Base-by-base conservation (phyloP, 2,797 vertebrate species). In the Arnoldichthys spilopterus region DNA sequence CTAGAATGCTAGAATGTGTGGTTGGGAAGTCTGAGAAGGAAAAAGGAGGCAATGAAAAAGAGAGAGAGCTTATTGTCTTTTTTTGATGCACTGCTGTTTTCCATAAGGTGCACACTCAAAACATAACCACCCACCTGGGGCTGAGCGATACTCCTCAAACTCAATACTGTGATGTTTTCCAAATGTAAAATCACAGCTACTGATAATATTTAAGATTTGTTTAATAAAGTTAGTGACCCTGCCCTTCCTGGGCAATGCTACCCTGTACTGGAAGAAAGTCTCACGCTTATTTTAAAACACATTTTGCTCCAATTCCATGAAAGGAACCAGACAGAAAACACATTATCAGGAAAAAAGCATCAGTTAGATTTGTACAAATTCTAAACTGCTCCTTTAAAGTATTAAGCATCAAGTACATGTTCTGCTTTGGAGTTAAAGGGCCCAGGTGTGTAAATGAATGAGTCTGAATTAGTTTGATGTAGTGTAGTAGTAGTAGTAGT, bases 1-100 rank as follows among this genome's bases (percentile, higher is more conserved):
- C 78, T 86, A 88, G 86, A 30, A 18, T 61, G 28, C 78, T 86
- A 88, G 86, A 62, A 62, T 62, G 59, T 91, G 92, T 62, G 82
- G 93, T 92, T 90, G 95, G 96, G 96, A 97, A 96, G 89, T 95
- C 83, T 96, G 95, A 96, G 95, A 90, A 70, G 74, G 70, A 86
- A 82, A 82, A 89, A 88, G 87, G 88, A 86, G 75, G 83, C 62
- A 76, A 85, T 54, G 74, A 88, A 87, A 84, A 84, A 87, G 88
- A 73, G 75, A 74, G 51, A 74, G 59, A 61, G 66, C 30, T 96
- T 95, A 91, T 94, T 94, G 95, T 95, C 93, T 92, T 47, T 94
- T 93, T 93, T 90, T 95, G 95, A 95, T 28, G 24, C 45, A 49
- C 0, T 53, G 7, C 26, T 32, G 28, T 53, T 49, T 70, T 70